Percentiles rank a stretch among this genome's conserved stretches.
These are phyloP conservation scores for Chelonoidis abingdonii DNA, from an alignment of 2,113 vertebrate genomes.

Conservation along the genomic window DNA sequence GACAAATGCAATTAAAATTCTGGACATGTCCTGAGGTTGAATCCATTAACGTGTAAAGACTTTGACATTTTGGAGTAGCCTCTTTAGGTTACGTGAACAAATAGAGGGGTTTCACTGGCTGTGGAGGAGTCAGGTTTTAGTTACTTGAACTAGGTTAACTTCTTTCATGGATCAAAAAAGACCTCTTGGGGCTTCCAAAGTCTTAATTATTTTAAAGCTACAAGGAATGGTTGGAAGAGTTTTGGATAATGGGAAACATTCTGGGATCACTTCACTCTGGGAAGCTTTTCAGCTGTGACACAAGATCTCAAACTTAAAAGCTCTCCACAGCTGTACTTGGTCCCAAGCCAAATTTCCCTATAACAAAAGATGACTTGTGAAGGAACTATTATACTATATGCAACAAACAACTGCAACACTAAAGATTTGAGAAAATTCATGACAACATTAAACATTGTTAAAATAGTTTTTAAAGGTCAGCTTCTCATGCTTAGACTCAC, in stretches of 20 bases:
- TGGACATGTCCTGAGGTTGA: conserved; percentile 53
- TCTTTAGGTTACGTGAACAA: conserved; percentile 75
- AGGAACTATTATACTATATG: conserved; percentile 51
- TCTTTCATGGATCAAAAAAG: conserved; percentile 82
- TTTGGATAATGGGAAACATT: conserved; percentile 81
- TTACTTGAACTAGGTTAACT: conserved; percentile 79
- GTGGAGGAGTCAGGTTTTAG: conserved; percentile 76
- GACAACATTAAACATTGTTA: conserved; percentile 57
- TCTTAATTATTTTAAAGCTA: conserved; percentile 84
- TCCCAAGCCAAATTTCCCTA: conserved; percentile 65
- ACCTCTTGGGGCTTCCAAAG: conserved; percentile 78
- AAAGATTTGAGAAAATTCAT: conserved; percentile 70
- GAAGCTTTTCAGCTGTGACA: conserved; percentile 77
- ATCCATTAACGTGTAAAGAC: conserved; percentile 63
- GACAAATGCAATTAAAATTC: conserved; percentile 56
- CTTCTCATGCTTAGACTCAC: conserved; percentile 70
- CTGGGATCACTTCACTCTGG: conserved; percentile 73
- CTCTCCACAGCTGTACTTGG: conserved; percentile 73
- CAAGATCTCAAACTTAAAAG: conserved; percentile 71
- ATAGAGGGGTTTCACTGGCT: conserved; percentile 74
- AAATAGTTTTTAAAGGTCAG: conserved; percentile 68
- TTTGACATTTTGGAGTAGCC: conserved; percentile 70
- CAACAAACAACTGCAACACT: conserved; percentile 59
- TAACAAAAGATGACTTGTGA: conserved; percentile 68
- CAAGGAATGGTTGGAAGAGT: conserved; percentile 76